Evolutionary conservation across 2,797 vertebrate genomes (phyloP).

Genomic region (Parotocinclus haroldoi): DNA sequence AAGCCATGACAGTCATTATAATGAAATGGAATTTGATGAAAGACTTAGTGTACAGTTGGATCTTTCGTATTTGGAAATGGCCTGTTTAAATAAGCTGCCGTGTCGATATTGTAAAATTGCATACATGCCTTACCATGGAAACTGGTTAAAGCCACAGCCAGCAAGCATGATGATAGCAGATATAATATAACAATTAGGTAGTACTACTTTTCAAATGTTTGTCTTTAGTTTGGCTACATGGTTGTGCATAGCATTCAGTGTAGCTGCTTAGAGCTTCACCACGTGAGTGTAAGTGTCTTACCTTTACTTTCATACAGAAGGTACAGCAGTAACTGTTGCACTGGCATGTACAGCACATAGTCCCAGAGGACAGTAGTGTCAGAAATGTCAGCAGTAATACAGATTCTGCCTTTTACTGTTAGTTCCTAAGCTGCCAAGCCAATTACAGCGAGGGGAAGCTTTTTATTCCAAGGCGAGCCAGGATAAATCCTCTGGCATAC

Average conservation of each 20-base stretch:
- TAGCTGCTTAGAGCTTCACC: too few relatives aligned
- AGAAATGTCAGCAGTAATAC: slow-evolving; percentile 43
- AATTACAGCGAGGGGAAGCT: slow-evolving; percentile 47
- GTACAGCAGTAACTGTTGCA: not conserved
- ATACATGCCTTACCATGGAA: not conserved
- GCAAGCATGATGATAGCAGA: not conserved
- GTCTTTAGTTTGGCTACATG: too few relatives aligned
- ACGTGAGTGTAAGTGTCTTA: too few relatives aligned
- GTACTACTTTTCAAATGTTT: too few relatives aligned
- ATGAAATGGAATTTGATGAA: slow-evolving; percentile 39
- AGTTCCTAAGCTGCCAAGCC: slow-evolving; percentile 50
- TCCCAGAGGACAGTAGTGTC: slow-evolving; percentile 34
- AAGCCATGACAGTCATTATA: slow-evolving; percentile 26
- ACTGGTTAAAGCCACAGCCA: slow-evolving; percentile 8
- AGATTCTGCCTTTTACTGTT: slow-evolving; percentile 42
- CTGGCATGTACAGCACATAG: not conserved
- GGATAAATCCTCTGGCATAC: slow-evolving; percentile 39
- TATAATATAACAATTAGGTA: too few relatives aligned
- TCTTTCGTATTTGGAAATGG: slow-evolving; percentile 25
- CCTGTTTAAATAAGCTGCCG: slow-evolving; percentile 26
- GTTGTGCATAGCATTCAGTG: too few relatives aligned
- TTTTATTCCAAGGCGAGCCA: slow-evolving; percentile 28
- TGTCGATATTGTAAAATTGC: slow-evolving; percentile 17
- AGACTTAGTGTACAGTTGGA: slow-evolving; percentile 11
- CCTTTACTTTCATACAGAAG: not conserved